Percentiles rank a stretch among this genome's conserved stretches.
Conservation (phyloP, 2,888 invertebrate genomes). For the Dorcus hopei region DNA sequence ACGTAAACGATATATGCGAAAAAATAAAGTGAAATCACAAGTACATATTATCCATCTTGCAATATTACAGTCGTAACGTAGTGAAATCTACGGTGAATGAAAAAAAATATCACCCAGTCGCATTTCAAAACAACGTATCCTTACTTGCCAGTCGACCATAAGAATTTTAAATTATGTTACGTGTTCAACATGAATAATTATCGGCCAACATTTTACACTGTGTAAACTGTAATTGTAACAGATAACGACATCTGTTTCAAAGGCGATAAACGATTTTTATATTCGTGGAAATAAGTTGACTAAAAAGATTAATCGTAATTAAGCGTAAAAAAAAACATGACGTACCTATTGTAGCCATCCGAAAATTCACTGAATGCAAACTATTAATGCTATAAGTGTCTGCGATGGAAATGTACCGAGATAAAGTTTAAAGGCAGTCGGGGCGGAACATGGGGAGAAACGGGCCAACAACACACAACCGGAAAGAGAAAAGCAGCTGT, state of each 20-base stretch:
- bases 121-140: too few species aligned
- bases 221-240: not conserved
- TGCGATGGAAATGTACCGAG: conserved; percentile 7
- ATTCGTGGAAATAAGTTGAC: not conserved
- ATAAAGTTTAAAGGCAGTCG: conserved; percentile 12
- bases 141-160: too few species aligned
- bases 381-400: not conserved
- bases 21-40: too few species aligned
- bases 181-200: too few species aligned
- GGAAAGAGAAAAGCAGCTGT: conserved; percentile 23
- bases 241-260: not conserved
- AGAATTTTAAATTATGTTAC: too few species aligned
- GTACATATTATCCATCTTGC: too few species aligned
- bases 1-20: too few species aligned
- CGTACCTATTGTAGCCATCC: not conserved
- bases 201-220: too few species aligned
- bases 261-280: not conserved
- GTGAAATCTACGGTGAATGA: too few species aligned
- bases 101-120: too few species aligned
- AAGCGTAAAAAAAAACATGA: not conserved
- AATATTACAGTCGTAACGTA: too few species aligned
- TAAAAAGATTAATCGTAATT: not conserved
- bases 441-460: conserved; percentile 13
- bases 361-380: not conserved
- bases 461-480: conserved; percentile 17